Percentiles rank a stretch among this genome's conserved stretches.
Evolutionary conservation across 2,888 invertebrate species (phyloP).

Genomic region (Spodoptera exigua): DNA sequence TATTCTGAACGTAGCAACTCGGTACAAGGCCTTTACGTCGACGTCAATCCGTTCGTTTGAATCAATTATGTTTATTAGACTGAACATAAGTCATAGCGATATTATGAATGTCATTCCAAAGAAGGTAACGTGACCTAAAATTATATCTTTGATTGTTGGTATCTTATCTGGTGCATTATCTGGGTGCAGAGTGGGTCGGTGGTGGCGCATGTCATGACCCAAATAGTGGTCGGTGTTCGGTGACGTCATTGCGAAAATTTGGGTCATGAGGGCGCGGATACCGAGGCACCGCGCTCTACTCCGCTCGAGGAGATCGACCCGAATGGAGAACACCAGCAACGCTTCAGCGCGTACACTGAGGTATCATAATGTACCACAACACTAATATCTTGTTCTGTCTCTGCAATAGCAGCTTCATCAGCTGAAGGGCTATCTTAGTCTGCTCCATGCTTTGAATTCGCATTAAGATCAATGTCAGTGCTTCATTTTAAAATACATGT

Average conservation of each 20-base stretch:
- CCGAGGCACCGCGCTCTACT: slow-evolving; percentile 63
- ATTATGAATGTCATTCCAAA: slow-evolving; percentile 19
- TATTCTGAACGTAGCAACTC: slow-evolving; percentile 17
- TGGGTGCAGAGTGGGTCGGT: slow-evolving; percentile 62
- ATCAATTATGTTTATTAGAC: slow-evolving; percentile 38
- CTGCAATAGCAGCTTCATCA: too few relatives aligned
- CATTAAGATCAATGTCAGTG: too few relatives aligned
- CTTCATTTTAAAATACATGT: too few relatives aligned
- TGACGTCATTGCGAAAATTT: slow-evolving; percentile 85
- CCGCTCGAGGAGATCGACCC: slow-evolving; percentile 60
- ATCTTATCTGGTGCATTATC: slow-evolving; percentile 62
- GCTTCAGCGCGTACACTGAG: slow-evolving; percentile 5
- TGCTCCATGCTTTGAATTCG: too few relatives aligned
- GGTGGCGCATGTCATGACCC: slow-evolving; percentile 73
- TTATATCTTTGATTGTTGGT: slow-evolving; percentile 44
- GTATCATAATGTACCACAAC: neutral
- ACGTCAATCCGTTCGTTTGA: slow-evolving; percentile 33
- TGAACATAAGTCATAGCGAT: slow-evolving; percentile 22
- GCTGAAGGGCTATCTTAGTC: too few relatives aligned
- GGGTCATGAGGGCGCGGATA: slow-evolving; percentile 81
- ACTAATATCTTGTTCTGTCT: too few relatives aligned
- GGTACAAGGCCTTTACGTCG: slow-evolving; percentile 19
- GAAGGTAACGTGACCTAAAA: slow-evolving; percentile 42
- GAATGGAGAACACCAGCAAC: slow-evolving; percentile 40
- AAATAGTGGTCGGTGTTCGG: slow-evolving; percentile 77